Evolutionary conservation across 1,140 invertebrate genomes (phyloP).

Genomic region (Drosophila sturtevanti): DNA sequence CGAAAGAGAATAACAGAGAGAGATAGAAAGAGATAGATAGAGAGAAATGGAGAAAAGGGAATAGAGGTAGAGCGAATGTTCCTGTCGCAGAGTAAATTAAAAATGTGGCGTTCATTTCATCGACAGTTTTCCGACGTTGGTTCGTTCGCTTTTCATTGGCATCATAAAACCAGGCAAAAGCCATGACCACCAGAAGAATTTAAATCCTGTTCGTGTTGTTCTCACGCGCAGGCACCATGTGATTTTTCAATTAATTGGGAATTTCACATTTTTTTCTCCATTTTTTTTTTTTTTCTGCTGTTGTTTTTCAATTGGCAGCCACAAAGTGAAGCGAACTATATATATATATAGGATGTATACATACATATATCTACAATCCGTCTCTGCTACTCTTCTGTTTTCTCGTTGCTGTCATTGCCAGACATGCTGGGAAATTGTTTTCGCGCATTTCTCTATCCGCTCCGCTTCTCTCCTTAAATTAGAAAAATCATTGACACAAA

Average conservation of each 20-base stretch:
- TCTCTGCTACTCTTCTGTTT: slow-evolving; percentile 4
- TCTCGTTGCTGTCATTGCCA: slow-evolving; percentile 56
- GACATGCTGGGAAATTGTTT: slow-evolving; percentile 65
- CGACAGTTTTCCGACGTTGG: slow-evolving; percentile 26
- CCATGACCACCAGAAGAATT: slow-evolving; percentile 42
- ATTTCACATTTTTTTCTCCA: slow-evolving; percentile 35
- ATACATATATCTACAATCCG: neutral
- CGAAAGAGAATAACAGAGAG: slow-evolving; percentile 10
- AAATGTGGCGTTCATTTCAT: slow-evolving; percentile 58
- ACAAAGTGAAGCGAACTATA: slow-evolving; percentile 31
- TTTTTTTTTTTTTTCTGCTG: slow-evolving; percentile 30
- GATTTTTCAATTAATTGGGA: slow-evolving; percentile 78
- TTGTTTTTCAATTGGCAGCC: slow-evolving; percentile 29
- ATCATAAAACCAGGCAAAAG: slow-evolving; percentile 54
- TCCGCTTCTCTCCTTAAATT: slow-evolving; percentile 44
- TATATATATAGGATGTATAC: neutral
- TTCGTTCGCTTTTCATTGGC: slow-evolving; percentile 38
- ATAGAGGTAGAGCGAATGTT: neutral
- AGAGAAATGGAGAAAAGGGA: slow-evolving; percentile 25
- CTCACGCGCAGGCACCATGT: slow-evolving; percentile 39
- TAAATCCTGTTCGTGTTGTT: slow-evolving; percentile 24
- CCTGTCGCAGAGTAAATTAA: slow-evolving; percentile 66
- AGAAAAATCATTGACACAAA: slow-evolving; percentile 78
- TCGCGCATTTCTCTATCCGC: slow-evolving; percentile 36
- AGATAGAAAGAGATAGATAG: too few relatives aligned